Percentiles rank a stretch among this genome's conserved stretches.
Conservation (phyloP, 2,797 vertebrate genomes). For the Microhierax caerulescens region DNA sequence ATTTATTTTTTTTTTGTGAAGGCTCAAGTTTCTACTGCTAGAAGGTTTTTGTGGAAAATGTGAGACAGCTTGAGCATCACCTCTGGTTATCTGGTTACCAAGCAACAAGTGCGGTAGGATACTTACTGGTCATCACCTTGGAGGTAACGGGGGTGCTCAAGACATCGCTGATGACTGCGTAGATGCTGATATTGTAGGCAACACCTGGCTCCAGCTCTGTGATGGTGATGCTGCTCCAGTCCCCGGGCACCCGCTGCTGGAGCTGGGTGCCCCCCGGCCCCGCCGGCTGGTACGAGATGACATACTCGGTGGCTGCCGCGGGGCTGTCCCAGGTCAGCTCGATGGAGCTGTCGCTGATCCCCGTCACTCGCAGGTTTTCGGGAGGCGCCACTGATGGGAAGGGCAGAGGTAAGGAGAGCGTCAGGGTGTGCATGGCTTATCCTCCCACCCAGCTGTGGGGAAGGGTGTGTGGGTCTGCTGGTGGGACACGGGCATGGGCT, state of each 20-base stretch:
- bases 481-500: not conserved
- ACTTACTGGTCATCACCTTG: slow-evolving; percentile 92
- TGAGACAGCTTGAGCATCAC: not conserved
- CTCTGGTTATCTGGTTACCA: not conserved
- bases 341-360: slow-evolving; percentile 85
- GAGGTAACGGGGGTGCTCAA: slow-evolving; percentile 87
- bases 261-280: slow-evolving; percentile 84
- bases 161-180: slow-evolving; percentile 87
- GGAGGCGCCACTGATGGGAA: slow-evolving; percentile 86
- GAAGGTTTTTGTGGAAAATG: not conserved
- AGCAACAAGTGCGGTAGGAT: not conserved
- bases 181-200: slow-evolving; percentile 93
- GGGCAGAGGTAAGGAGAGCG: slow-evolving; percentile 41
- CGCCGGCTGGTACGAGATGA: slow-evolving; percentile 88
- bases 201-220: slow-evolving; percentile 88
- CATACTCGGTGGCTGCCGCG: slow-evolving; percentile 86
- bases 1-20: not conserved
- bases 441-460: fast-evolving
- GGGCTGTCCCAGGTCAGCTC: slow-evolving; percentile 92
- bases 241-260: slow-evolving; percentile 90
- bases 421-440: not conserved
- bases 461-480: not conserved
- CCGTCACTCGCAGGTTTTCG: slow-evolving; percentile 84
- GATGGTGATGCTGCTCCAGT: slow-evolving; percentile 85
- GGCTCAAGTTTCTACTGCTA: not conserved